These are phyloP conservation scores for Cathartes aura DNA, from an alignment of 2,113 vertebrate genomes.

Conservation along the genomic window DNA sequence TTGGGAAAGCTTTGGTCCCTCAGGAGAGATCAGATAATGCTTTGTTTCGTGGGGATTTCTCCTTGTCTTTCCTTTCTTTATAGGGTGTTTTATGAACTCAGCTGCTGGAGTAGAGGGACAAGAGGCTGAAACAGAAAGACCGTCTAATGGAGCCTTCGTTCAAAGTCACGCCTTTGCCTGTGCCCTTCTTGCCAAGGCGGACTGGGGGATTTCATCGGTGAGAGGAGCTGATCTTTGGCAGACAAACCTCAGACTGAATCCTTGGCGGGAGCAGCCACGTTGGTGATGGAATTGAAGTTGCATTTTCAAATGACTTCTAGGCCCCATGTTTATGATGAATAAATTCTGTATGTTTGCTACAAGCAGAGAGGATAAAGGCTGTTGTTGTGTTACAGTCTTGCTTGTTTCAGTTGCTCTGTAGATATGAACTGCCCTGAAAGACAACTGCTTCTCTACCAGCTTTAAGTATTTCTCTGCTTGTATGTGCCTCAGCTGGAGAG, in stretches of 20 bases:
- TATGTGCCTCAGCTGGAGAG: slow-evolving; percentile 29
- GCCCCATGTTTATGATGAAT: background rate
- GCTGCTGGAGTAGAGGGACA: background rate
- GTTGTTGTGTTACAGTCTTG: background rate
- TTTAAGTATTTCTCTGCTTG: background rate
- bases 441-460: background rate
- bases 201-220: background rate
- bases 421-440: background rate
- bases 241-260: background rate
- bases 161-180: background rate
- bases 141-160: background rate
- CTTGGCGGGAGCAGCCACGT: background rate
- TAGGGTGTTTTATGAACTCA: background rate
- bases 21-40: background rate
- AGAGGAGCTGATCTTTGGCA: background rate
- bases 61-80: background rate
- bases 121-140: background rate
- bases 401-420: background rate
- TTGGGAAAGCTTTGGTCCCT: background rate
- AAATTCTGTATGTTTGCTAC: background rate
- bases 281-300: background rate
- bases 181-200: background rate
- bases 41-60: slow-evolving; percentile 13
- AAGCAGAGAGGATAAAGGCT: background rate
- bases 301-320: background rate